Base-by-base conservation (phyloP, 1,140 invertebrate genomes). In the Drosophila micromelanica region DNA sequence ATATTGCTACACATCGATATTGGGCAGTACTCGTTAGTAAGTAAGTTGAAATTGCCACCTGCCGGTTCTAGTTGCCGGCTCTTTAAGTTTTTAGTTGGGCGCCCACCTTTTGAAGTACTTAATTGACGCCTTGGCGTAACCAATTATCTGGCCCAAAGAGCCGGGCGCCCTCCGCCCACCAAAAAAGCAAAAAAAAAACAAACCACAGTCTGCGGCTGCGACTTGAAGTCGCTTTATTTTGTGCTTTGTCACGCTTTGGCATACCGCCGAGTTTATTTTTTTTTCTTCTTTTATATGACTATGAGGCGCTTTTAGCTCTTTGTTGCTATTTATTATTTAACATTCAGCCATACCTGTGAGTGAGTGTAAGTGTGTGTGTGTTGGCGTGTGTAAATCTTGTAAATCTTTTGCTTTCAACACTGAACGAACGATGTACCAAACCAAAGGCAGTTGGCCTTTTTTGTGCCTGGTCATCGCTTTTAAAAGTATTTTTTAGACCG, bases 311-410 rank as follows among this genome's bases (percentile, higher is more conserved):
- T 70, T 60, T 46, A 76, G 74, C 68, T 60, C 56, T 80, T 78
- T 79, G 57, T 74, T 56, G 73, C 80, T 76, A 87, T 86, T 87
- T 78, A 78, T 78, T 86, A 75, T 86, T 85, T 70, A 73, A 78
- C 75, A 76, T 87, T 70, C 43, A 43, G 48, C 49, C 35, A 23
- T 20, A n/a, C 37, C 17, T 37, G 9, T 42, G 15, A 23, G 37
- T 49, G 6, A 20, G 6, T 55, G 30, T 37, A 23, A 54, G 43
- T 23, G 37, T 42, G 35, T 32, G 54, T 77, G 64, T 73, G 61
- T 84, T 62, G 46, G 80, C 81, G 81, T 82, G 75, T 82, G 72
- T 76, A 89, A 87, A 87, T 87, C 82, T 87, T 87, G 82, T 86
- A 86, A 86, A 87, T 87, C 78, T 82, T 62, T 70, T 69, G 76